Conservation (phyloP, 2,888 invertebrate genomes). For the Acleris literana region DNA sequence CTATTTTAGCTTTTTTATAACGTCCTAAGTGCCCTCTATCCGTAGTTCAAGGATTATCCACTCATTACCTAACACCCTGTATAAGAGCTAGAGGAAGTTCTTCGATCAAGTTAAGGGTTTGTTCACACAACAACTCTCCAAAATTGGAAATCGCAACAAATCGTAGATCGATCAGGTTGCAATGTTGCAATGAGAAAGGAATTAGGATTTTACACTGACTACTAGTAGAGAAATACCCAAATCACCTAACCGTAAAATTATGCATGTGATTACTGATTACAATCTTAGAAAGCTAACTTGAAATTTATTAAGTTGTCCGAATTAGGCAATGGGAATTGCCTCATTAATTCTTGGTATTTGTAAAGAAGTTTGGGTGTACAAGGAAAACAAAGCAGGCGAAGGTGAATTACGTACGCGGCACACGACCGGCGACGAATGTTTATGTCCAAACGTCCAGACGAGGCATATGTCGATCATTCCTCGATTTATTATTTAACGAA, state of each 20-base stretch:
- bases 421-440: conserved; percentile 3
- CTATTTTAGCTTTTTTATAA: too few relatives aligned
- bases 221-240: too few relatives aligned
- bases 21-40: too few relatives aligned
- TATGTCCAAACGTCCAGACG: conserved; percentile 3
- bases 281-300: conserved; percentile 11
- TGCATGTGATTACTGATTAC: conserved; percentile 6
- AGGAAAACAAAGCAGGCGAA: conserved; percentile 10
- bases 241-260: not conserved
- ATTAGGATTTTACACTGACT: too few relatives aligned
- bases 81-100: too few relatives aligned
- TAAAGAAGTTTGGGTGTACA: not conserved
- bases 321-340: not conserved
- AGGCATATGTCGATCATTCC: conserved; percentile 4
- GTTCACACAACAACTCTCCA: too few relatives aligned
- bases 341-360: not conserved
- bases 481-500: conserved; percentile 22
- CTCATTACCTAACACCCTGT: too few relatives aligned
- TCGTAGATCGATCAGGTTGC: too few relatives aligned
- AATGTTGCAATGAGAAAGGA: too few relatives aligned
- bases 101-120: too few relatives aligned
- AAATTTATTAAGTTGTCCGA: conserved; percentile 11
- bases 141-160: too few relatives aligned
- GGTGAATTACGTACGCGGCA: conserved; percentile 7
- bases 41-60: too few relatives aligned